These are phyloP conservation scores for Nasonovia ribisnigri DNA, from an alignment of 2,888 invertebrate species.

Conservation along the genomic window DNA sequence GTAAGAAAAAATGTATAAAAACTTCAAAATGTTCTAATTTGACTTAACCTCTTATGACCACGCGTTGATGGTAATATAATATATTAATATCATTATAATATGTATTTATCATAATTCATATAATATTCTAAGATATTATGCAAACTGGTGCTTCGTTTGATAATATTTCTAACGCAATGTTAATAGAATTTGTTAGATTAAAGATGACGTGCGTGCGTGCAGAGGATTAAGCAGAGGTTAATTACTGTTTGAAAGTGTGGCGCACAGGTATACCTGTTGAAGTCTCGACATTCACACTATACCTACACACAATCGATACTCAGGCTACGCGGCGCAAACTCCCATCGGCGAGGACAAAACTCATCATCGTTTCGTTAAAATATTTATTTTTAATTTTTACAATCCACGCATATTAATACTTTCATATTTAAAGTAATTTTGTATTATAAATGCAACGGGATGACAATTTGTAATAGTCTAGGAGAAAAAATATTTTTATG, in stretches of 20 bases:
- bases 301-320: slow-evolving; percentile 42
- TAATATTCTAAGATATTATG: background rate
- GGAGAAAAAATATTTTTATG: background rate
- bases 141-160: background rate
- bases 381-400: background rate
- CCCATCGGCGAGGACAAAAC: background rate
- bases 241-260: slow-evolving; percentile 39
- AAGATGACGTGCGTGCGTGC: background rate
- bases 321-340: slow-evolving; percentile 48
- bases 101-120: background rate
- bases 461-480: background rate
- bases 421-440: background rate
- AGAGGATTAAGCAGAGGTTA: slow-evolving; percentile 26
- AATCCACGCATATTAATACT: background rate
- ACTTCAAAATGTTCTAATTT: background rate
- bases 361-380: background rate
- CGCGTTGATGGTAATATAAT: background rate
- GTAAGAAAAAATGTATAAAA: background rate
- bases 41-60: background rate
- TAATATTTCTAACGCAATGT: background rate
- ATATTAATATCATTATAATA: background rate
- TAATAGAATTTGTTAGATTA: background rate
- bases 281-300: background rate
- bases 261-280: slow-evolving; percentile 47
- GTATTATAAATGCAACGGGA: background rate